Percentiles rank a stretch among this genome's conserved stretches.
Evolutionary conservation across 2,113 vertebrate genomes (phyloP).

Genomic region (Tachuris rubrigastra): DNA sequence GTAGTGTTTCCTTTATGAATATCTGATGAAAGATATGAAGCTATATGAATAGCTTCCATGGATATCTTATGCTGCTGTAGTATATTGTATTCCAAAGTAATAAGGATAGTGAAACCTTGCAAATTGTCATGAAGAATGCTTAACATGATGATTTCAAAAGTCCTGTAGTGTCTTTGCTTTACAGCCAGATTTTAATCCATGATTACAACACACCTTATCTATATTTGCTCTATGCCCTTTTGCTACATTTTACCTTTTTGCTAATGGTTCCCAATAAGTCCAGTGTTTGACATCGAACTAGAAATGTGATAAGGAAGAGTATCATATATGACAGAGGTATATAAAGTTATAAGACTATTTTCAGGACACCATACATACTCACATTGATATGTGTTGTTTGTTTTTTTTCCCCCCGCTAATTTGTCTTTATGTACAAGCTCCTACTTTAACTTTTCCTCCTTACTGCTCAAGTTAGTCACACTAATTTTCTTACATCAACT

Average conservation of each 20-base stretch:
- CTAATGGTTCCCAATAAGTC: neutral
- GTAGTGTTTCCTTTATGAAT: neutral
- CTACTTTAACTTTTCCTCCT: neutral
- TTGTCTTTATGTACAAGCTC: neutral
- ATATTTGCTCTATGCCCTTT: neutral
- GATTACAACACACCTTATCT: neutral
- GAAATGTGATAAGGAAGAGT: neutral
- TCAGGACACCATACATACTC: neutral
- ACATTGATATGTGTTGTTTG: rapidly evolving
- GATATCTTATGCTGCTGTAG: neutral
- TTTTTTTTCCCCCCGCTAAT: neutral
- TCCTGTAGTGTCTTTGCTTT: neutral
- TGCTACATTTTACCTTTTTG: neutral
- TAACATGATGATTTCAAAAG: neutral
- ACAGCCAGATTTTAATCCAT: neutral
- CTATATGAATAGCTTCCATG: neutral
- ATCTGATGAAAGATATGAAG: no score
- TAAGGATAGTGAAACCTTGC: neutral
- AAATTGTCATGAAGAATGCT: neutral
- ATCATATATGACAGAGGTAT: neutral
- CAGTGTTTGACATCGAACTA: neutral
- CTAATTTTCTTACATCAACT: neutral
- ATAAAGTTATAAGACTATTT: neutral
- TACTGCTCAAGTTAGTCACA: neutral
- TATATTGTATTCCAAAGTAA: neutral